Evolutionary conservation across 2,888 invertebrate species (phyloP), one percentile per base, ranked within the genome.

Genomic region (Cantharis lateralis): DNA sequence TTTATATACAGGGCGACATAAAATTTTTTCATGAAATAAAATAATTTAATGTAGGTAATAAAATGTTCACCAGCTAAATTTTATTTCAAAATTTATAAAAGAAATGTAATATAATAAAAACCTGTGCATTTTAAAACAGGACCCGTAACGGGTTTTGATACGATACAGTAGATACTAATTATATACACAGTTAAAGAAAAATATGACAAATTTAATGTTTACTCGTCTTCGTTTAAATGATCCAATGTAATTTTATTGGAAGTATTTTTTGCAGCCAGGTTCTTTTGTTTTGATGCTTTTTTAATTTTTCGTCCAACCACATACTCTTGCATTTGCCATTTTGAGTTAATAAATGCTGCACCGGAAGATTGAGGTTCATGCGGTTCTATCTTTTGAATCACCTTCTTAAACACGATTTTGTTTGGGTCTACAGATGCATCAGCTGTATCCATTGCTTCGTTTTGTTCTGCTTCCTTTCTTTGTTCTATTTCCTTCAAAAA

Each of bases 261-360:
- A 16, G 82, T 83, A 1, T 72, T 78, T 70, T 80, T 82, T 10
- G 16, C 20, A 15, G 72, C 76, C 69, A 70, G 70, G 16, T 73
- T 82, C 80, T 68, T 78, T 79, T 81, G 86, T 84, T 89, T 90
- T 77, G 89, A 91, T 75, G 89, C 89, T 83, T 89, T 91, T 81
- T 89, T 90, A 70, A 87, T 88, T 81, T 91, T 91, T 81, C 91
- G 90, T 0, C 96, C 96, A 75, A 96, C 91, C 15, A 95, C 92
- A 90, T 95, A 95, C 84, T 96, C 95, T 0, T 96, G 95, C 94
- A 95, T 94, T 0, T 95, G 88, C 66, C 95, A 85, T 88, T 94
- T 95, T 74, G 92, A 93, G 78, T 91, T 92, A 83, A 91, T 91
- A 82, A 93, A 92, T 10, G 18, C 63, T 61, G 69, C 69, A 26